A percentile compares a stretch with the other conserved stretches of the same genome.
Conservation (phyloP, 2,797 vertebrate genomes). For the Sylvilagus floridanus region DNA sequence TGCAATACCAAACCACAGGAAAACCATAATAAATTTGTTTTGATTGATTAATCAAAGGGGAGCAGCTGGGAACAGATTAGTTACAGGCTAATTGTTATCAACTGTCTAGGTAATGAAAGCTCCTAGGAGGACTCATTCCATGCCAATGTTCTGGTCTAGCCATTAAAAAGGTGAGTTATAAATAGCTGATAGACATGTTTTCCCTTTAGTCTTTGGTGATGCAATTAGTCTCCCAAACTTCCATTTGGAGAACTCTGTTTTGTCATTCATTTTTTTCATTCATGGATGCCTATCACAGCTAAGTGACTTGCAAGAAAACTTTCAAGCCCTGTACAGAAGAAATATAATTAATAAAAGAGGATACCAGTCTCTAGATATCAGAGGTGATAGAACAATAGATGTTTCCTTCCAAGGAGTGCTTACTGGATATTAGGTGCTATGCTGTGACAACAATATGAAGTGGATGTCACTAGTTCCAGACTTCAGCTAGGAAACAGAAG, state of each 20-base stretch:
- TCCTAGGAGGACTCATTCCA: background rate
- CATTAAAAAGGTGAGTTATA: conserved; percentile 29
- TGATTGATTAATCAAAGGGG: conserved; percentile 57
- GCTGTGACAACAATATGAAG: background rate
- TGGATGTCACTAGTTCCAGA: background rate
- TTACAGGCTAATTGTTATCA: conserved; percentile 68
- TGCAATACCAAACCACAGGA: conserved; percentile 31
- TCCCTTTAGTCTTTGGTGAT: conserved; percentile 5
- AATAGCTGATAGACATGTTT: conserved; percentile 36
- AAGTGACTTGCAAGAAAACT: background rate
- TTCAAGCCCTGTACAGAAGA: background rate
- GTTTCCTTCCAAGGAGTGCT: background rate
- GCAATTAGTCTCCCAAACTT: background rate
- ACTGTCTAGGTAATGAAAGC: conserved; percentile 44
- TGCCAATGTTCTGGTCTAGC: background rate
- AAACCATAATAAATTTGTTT: conserved; percentile 57
- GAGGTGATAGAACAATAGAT: background rate
- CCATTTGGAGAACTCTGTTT: conserved; percentile 54
- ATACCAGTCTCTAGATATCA: background rate
- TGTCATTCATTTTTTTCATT: conserved; percentile 9
- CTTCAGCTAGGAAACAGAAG: conserved; percentile 1
- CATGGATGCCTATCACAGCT: background rate
- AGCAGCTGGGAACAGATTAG: conserved; percentile 71
- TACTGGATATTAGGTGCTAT: background rate
- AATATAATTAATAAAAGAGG: background rate